These are phyloP conservation scores for Papilio helenus DNA, from an alignment of 1,140 invertebrate genomes.

Conservation along the genomic window DNA sequence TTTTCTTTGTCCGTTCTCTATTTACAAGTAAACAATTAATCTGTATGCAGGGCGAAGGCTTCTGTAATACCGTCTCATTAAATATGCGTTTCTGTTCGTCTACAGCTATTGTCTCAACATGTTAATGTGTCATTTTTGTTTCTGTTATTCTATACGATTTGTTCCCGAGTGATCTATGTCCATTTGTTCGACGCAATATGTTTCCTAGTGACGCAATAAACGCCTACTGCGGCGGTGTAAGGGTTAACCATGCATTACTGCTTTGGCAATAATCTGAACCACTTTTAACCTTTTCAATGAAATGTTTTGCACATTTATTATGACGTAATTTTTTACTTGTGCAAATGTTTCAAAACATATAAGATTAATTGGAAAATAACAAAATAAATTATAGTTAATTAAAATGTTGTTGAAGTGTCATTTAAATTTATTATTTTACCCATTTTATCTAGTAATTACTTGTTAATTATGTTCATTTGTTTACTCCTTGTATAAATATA, in stretches of 20 bases:
- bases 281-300: slow-evolving; percentile 5
- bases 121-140: slow-evolving; percentile 58
- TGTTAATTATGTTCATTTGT: neutral
- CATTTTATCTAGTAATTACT: neutral
- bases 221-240: neutral
- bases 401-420: neutral
- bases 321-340: neutral
- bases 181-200: slow-evolving; percentile 27
- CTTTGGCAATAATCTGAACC: neutral
- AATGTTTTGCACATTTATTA: neutral
- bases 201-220: neutral
- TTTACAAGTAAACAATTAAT: slow-evolving; percentile 70
- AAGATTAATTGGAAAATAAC: slow-evolving; percentile 3
- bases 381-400: neutral
- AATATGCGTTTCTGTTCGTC: slow-evolving; percentile 66
- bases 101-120: slow-evolving; percentile 61
- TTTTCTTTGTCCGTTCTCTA: slow-evolving; percentile 63
- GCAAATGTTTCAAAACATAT: neutral
- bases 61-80: slow-evolving; percentile 61
- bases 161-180: slow-evolving; percentile 26
- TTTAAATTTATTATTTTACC: neutral
- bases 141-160: slow-evolving; percentile 53
- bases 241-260: slow-evolving; percentile 3
- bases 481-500: neutral
- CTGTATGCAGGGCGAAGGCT: slow-evolving; percentile 64